Percentiles rank a stretch among this genome's conserved stretches.
Evolutionary conservation across 2,797 vertebrate genomes (phyloP).

Genomic region (Simalia tracyae): DNA sequence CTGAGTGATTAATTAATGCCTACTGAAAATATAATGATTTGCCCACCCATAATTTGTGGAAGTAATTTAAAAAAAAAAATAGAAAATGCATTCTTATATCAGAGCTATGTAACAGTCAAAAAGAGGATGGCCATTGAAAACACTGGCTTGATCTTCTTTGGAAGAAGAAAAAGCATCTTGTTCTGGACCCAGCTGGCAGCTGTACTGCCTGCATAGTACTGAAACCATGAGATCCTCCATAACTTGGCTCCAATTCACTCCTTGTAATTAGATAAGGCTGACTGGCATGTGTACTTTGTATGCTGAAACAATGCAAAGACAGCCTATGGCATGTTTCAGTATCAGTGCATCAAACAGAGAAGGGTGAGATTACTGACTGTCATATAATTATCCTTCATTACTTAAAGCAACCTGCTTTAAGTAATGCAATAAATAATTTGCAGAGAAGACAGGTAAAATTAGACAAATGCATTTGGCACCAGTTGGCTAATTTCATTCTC

Average conservation of each 20-base stretch:
- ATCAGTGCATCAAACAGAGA: slow-evolving; percentile 33
- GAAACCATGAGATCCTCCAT: neutral
- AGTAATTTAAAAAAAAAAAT: neutral
- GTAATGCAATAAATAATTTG: slow-evolving; percentile 48
- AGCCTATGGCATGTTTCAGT: slow-evolving; percentile 17
- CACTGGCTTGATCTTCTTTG: slow-evolving; percentile 14
- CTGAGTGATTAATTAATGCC: neutral
- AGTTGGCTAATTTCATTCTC: slow-evolving; percentile 35
- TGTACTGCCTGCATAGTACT: accelerated
- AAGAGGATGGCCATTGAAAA: neutral
- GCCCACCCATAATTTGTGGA: neutral
- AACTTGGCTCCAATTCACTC: neutral
- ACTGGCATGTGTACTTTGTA: neutral
- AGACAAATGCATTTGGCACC: slow-evolving; percentile 49
- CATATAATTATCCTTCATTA: slow-evolving; percentile 46
- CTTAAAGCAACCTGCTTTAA: slow-evolving; percentile 47
- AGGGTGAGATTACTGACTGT: slow-evolving; percentile 30
- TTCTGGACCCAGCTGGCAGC: neutral
- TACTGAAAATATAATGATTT: neutral
- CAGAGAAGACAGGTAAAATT: slow-evolving; percentile 53
- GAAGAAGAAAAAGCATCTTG: slow-evolving; percentile 2
- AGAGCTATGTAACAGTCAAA: neutral
- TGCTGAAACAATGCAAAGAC: slow-evolving; percentile 25
- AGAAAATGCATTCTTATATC: neutral
- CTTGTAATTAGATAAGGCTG: slow-evolving; percentile 15